These are phyloP conservation scores for Ambastaia sidthimunki DNA, from an alignment of 2,797 vertebrate species.

Conservation along the genomic window DNA sequence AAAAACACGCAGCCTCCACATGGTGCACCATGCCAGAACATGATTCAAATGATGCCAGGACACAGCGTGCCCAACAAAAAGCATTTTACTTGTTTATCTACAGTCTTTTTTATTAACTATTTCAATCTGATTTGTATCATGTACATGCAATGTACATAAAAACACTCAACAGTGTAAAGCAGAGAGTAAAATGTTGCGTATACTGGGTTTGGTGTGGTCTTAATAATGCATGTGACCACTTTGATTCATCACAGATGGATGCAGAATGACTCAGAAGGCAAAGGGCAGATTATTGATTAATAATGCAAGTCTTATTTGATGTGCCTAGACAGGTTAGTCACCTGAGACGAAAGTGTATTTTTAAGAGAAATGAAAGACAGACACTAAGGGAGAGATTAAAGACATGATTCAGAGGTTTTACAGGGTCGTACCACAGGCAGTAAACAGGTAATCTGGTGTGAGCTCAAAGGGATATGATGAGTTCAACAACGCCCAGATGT, in stretches of 20 bases:
- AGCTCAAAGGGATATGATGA: slow-evolving; percentile 43
- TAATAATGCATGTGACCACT: background rate
- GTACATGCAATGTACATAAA: background rate
- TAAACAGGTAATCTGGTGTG: slow-evolving; percentile 45
- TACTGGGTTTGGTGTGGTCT: background rate
- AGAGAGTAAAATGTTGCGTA: background rate
- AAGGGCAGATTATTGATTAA: slow-evolving; percentile 68
- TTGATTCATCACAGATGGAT: background rate
- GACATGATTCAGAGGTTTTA: slow-evolving; percentile 24
- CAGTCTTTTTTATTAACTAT: background rate
- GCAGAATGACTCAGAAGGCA: slow-evolving; percentile 53
- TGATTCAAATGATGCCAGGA: slow-evolving; percentile 2
- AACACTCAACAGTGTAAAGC: background rate
- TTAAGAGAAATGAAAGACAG: slow-evolving; percentile 29
- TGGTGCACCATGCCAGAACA: background rate
- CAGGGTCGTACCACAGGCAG: slow-evolving; percentile 42
- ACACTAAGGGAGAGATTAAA: slow-evolving; percentile 15
- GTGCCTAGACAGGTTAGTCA: slow-evolving; percentile 64
- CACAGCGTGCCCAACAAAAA: background rate
- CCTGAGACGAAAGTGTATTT: slow-evolving; percentile 49
- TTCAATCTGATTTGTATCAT: background rate
- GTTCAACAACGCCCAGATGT: slow-evolving; percentile 36
- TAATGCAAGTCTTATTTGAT: slow-evolving; percentile 71
- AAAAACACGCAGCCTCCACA: slow-evolving; percentile 1
- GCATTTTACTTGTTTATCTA: background rate